Evolutionary conservation across 2,113 vertebrate genomes (phyloP), one percentile per base, ranked within the genome.

Genomic region (Micromys minutus): DNA sequence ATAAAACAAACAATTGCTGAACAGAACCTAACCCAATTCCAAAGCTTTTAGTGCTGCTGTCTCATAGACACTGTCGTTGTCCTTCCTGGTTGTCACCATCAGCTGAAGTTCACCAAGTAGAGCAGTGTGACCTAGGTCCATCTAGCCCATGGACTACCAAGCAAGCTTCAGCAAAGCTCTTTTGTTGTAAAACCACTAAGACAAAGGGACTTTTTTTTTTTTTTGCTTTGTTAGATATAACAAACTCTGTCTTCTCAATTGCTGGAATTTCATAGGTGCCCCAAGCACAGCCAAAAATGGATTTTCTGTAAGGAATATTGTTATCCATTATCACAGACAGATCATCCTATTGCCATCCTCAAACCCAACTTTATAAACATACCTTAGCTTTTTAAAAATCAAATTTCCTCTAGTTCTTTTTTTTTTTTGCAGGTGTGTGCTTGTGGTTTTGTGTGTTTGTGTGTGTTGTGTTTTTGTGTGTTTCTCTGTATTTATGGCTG

Each of bases 381-480:
- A 94, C 61, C 88, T 76, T 57, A 92, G 11, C 67, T 97, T 92
- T n/a, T 79, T 95, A 7, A 88, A 94, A 95, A 80, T 84, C 34
- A 81, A 88, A 65, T 72, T 92, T 83, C 77, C 42, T 93, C 42
- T 63, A 19, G 80, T 81, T 69, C 39, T 42, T 31, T 3, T 31
- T 1, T 24, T 21, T 22, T 7, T 63, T 61, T 63, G 61, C 24
- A 63, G 7, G 63, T 65, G 63, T 65, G 29, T 12, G 11, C 31
- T 29, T 65, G 63, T 65, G 52, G 11, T n/a, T n/a, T 10, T 11
- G 50, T 50, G 3, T 57, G 55, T 57, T 16, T 57, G 3, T 57
- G 55, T 17, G 55, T 17, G 55, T 15, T 15, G 15, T 3, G 55
- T 15, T 2, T 15, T 15, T 57, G 15, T 21, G 57, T 21, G 10